Percentiles rank a stretch among this genome's conserved stretches.
These are phyloP conservation scores for Ganaspis sp. DNA, from an alignment of 1,140 invertebrate genomes.

Conservation along the genomic window DNA sequence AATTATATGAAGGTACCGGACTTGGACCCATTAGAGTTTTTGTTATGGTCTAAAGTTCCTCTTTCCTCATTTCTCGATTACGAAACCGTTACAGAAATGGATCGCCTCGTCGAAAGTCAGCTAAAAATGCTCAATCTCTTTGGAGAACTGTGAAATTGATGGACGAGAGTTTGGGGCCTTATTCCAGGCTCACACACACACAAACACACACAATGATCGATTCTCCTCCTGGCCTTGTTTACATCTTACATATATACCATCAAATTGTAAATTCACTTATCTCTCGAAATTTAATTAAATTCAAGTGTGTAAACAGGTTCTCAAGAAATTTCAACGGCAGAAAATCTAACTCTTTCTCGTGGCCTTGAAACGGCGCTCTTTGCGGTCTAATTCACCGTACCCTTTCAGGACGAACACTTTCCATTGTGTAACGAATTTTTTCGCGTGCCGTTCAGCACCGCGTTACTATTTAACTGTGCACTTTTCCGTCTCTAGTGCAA, in stretches of 20 bases:
- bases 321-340: slow-evolving; percentile 64
- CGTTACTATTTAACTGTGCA: slow-evolving; percentile 32
- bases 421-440: slow-evolving; percentile 75
- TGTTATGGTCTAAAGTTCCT: slow-evolving; percentile 13
- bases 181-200: background rate
- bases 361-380: slow-evolving; percentile 74
- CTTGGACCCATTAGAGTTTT: slow-evolving; percentile 19
- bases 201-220: background rate
- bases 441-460: slow-evolving; percentile 44
- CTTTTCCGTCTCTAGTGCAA: slow-evolving; percentile 45
- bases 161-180: background rate
- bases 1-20: background rate
- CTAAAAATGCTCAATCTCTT: background rate
- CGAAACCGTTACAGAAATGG: slow-evolving; percentile 19
- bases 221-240: background rate
- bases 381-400: slow-evolving; percentile 74
- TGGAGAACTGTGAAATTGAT: slow-evolving; percentile 1
- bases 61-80: slow-evolving; percentile 7
- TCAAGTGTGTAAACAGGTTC: slow-evolving; percentile 58
- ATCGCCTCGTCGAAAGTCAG: slow-evolving; percentile 12
- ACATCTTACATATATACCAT: background rate
- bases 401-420: slow-evolving; percentile 74
- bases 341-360: slow-evolving; percentile 65
- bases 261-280: background rate
- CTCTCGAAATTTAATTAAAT: background rate